Evolutionary conservation across 2,113 vertebrate species (phyloP).

Genomic region (Phaethornis superciliosus): DNA sequence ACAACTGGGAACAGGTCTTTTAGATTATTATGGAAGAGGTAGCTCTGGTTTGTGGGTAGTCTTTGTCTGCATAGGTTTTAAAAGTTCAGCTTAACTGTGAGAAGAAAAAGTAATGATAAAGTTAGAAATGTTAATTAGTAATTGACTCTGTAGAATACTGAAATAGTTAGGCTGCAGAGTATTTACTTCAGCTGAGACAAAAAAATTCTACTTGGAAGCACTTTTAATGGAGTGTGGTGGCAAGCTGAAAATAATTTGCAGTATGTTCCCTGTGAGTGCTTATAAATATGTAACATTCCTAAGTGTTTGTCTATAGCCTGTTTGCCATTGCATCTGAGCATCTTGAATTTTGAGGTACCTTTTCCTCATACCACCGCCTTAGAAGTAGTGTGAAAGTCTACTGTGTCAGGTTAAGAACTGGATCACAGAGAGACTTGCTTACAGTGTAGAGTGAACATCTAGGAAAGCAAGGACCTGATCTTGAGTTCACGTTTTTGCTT

Average conservation of each 20-base stretch:
- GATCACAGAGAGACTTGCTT: background rate
- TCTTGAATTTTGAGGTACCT: background rate
- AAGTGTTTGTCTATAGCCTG: background rate
- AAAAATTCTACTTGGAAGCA: background rate
- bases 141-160: background rate
- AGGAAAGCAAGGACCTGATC: background rate
- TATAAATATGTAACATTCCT: background rate
- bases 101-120: background rate
- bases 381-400: background rate
- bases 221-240: background rate
- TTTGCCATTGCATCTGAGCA: background rate
- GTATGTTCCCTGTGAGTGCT: background rate
- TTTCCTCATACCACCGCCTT: background rate
- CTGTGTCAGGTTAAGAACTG: background rate
- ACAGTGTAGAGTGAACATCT: rapidly evolving
- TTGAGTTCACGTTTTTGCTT: background rate
- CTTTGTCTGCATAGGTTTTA: background rate
- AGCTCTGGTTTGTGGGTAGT: background rate
- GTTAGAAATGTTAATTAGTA: background rate
- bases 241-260: background rate
- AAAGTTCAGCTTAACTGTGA: background rate
- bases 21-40: background rate
- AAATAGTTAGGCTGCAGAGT: background rate
- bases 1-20: background rate
- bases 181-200: background rate